Evolutionary conservation across 1,140 invertebrate species (phyloP).

Genomic region (Homarus americanus): DNA sequence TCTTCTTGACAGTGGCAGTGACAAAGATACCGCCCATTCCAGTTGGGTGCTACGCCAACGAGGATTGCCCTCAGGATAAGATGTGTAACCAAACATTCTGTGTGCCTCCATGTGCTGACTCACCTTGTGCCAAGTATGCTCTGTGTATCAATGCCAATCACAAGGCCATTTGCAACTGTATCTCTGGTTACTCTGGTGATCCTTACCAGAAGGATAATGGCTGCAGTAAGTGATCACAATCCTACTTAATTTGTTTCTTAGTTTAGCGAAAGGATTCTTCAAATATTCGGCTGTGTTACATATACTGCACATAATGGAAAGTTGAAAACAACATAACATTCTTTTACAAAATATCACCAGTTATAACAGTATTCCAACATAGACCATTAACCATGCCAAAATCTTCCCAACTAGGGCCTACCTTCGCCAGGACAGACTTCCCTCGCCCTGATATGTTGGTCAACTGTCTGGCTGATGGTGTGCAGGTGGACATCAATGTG

Average conservation of each 20-base stretch:
- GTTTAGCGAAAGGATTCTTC: too few species aligned
- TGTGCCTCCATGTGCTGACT: conserved; percentile 87
- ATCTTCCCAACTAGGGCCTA: background rate
- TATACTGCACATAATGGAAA: too few species aligned
- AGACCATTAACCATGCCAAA: too few species aligned
- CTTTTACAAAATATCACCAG: too few species aligned
- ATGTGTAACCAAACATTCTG: conserved; percentile 86
- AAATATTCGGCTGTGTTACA: too few species aligned
- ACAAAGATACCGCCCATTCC: conserved; percentile 77
- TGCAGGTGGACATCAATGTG: conserved; percentile 91
- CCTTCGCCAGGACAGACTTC: conserved; percentile 86
- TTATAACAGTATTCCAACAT: too few species aligned
- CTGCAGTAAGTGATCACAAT: conserved; percentile 81
- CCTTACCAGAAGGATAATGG: conserved; percentile 81
- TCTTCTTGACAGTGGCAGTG: too few species aligned
- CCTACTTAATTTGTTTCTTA: background rate
- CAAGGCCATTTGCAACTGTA: conserved; percentile 87
- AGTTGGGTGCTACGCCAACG: conserved; percentile 85
- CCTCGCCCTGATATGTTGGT: conserved; percentile 91
- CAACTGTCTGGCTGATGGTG: conserved; percentile 93
- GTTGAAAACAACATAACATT: too few species aligned
- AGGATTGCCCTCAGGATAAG: conserved; percentile 87
- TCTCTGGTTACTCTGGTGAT: conserved; percentile 85
- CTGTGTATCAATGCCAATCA: conserved; percentile 89
- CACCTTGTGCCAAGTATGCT: conserved; percentile 87